Percentiles rank a stretch among this genome's conserved stretches.
Evolutionary conservation across 35 echinoderm and acorn worm species (phyloP).

Genomic region (Chiridota heheva): DNA sequence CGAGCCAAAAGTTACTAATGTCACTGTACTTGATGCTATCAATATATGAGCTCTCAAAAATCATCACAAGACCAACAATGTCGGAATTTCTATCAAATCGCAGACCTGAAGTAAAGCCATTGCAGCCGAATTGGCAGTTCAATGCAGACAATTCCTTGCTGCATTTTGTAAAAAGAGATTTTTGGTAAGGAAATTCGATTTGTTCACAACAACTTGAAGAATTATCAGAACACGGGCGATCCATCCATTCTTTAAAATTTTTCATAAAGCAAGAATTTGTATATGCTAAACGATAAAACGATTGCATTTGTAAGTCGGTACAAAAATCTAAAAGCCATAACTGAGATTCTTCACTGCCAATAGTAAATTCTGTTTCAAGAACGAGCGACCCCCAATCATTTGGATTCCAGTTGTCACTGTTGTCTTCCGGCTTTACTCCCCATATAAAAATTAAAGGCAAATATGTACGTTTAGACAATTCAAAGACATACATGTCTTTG

Average conservation of each 20-base stretch:
- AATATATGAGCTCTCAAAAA: conserved; percentile 29
- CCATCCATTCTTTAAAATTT: conserved; percentile 30
- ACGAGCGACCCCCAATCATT: conserved; percentile 11
- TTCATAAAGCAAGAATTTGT: conserved; percentile 64
- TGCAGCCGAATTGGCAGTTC: neutral
- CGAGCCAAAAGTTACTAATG: conserved; percentile 66
- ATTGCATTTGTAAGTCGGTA: conserved; percentile 28
- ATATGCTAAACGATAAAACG: conserved; percentile 24
- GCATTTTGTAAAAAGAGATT: conserved; percentile 55
- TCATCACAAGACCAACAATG: conserved; percentile 18
- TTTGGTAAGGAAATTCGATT: conserved; percentile 48
- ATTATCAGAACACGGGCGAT: conserved; percentile 3
- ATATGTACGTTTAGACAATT: conserved; percentile 3
- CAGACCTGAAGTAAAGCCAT: conserved; percentile 33
- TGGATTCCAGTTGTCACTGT: conserved; percentile 65
- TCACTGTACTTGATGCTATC: conserved; percentile 14
- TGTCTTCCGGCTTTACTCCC: conserved; percentile 44
- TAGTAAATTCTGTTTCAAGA: conserved; percentile 36
- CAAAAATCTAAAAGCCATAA: conserved; percentile 82
- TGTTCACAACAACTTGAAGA: conserved; percentile 52
- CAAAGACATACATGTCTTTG: conserved; percentile 47
- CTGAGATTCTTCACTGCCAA: conserved; percentile 42
- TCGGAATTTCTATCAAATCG: conserved; percentile 55
- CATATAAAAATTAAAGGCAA: conserved; percentile 26
- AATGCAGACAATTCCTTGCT: neutral